Evolutionary conservation across 2,888 invertebrate species (phyloP).

Genomic region (Drosophila trichaetosa): DNA sequence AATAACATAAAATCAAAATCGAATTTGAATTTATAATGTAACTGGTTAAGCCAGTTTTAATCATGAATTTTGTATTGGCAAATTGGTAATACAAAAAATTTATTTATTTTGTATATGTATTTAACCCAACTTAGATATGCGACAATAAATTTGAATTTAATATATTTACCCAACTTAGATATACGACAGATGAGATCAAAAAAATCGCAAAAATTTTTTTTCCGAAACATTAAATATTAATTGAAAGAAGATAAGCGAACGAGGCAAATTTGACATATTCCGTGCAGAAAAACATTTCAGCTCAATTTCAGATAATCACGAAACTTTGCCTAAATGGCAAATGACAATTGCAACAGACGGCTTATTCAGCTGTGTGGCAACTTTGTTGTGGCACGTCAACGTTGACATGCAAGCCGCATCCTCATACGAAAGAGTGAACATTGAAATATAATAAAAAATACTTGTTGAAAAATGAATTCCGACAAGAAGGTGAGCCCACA

Average conservation of each 20-base stretch:
- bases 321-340: slow-evolving; percentile 18
- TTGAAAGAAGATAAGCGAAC: background rate
- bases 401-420: slow-evolving; percentile 47
- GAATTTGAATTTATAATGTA: background rate
- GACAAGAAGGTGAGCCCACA: slow-evolving; percentile 16
- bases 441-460: slow-evolving; percentile 38
- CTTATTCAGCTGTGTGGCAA: slow-evolving; percentile 12
- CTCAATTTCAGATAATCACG: slow-evolving; percentile 26
- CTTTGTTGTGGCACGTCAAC: slow-evolving; percentile 11
- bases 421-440: slow-evolving; percentile 37
- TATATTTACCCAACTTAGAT: background rate
- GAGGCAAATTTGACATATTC: slow-evolving; percentile 6
- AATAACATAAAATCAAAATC: slow-evolving; percentile 4
- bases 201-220: background rate
- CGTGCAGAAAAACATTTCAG: background rate
- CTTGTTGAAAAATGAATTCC: slow-evolving; percentile 54
- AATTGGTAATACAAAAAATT: background rate
- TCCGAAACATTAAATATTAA: background rate
- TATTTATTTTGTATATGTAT: background rate
- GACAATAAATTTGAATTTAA: background rate
- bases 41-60: background rate
- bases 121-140: background rate
- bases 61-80: slow-evolving; percentile 16
- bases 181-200: background rate
- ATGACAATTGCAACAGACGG: slow-evolving; percentile 28